Base-by-base conservation (phyloP, 2,888 invertebrate species). In the Vesta saturnalis region DNA sequence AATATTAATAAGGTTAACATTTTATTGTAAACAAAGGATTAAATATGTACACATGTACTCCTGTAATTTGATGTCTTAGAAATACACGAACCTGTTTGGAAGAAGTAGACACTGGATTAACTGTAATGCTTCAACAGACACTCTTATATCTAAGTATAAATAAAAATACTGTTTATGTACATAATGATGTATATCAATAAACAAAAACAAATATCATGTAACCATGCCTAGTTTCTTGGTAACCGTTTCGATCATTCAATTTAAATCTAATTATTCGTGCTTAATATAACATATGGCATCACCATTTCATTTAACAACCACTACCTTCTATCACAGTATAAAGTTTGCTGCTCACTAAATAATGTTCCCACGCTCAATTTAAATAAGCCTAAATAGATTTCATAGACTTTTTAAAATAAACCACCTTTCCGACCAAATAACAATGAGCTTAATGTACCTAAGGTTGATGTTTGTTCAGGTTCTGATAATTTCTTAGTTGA, bases 391-490 rank as follows among this genome's bases (percentile, higher is more conserved):
- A n/a, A n/a, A n/a, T n/a, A n/a, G n/a, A n/a, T n/a, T n/a, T n/a
- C n/a, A n/a, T n/a, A n/a, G n/a, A n/a, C 15, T 58, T 46, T 60
- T 22, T 90, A 91, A 78, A 94, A 88, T 77, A 94, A 87, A 60
- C 94, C 95, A 59, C 95, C 95, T 80, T 95, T 95, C 71, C 95
- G 87, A 39, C 94, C 94, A 83, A 95, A 95, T 59, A 94, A 85
- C 77, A 94, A 85, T 67, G 92, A 90, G 84, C 93, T 92, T 72
- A 94, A 89, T 52, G 93, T 92, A 65, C 94, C 94, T 35, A 94
- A 86, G 59, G 91, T 87, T 55, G 72, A 70, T 15, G 73, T 64
- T 56, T 68, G 72, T 67, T 71, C 69, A 0, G 70, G 75, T 77
- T 61, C 72, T 69, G 69, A 78, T 76, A 43, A 77, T 76, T 66